Conservation (phyloP, 2,113 vertebrate species). For the Pelmatolapia mariae region DNA sequence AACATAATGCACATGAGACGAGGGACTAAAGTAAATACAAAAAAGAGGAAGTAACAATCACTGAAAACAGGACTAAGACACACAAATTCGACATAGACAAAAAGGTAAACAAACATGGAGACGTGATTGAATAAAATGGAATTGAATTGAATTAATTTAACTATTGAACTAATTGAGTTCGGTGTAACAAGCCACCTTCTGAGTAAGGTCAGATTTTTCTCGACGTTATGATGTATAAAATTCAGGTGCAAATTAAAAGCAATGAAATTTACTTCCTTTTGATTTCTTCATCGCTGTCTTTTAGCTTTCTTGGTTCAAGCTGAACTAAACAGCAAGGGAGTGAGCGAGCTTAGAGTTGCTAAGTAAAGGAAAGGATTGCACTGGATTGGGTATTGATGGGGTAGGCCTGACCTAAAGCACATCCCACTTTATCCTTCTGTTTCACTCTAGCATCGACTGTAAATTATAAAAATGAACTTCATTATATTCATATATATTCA, state of each 20-base stretch:
- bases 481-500: background rate
- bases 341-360: background rate
- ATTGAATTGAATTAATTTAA: background rate
- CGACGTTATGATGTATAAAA: background rate
- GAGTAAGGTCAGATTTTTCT: background rate
- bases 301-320: background rate
- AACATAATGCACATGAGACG: background rate
- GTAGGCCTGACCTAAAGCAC: background rate
- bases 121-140: background rate
- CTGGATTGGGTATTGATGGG: background rate
- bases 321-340: background rate
- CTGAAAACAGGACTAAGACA: background rate
- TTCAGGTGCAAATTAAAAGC: background rate
- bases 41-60: background rate
- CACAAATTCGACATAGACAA: background rate
- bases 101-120: background rate
- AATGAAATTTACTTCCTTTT: background rate
- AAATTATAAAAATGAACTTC: background rate
- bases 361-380: background rate
- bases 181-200: background rate
- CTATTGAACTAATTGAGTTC: background rate
- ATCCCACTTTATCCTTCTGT: background rate
- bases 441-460: background rate
- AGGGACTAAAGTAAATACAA: background rate
- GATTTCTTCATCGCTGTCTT: background rate